phyloP scores from a whole-genome alignment of 2,888 invertebrate genomes.

The Cremastinae sp. region DNA sequence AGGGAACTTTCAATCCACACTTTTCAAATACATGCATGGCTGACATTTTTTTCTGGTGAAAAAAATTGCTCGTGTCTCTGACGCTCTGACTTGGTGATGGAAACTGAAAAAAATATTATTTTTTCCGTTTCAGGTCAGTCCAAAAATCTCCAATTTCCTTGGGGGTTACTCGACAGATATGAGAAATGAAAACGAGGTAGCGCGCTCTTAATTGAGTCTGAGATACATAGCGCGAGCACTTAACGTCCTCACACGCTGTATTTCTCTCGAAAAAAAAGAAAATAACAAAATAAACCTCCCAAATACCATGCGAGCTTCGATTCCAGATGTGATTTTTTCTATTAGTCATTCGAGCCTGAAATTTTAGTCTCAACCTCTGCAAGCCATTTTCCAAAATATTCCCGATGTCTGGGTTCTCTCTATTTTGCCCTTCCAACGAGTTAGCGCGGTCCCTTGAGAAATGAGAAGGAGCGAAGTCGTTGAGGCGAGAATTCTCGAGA shows the following conservation, averaged over 20 bases:
- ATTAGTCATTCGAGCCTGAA: constrained; percentile 47
- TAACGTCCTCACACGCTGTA: neutral
- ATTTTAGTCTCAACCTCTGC: constrained; percentile 11
- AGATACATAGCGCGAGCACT: constrained; percentile 19
- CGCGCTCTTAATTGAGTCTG: constrained; percentile 52
- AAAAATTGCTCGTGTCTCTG: constrained; percentile 42
- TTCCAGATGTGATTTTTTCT: constrained; percentile 48
- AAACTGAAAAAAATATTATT: neutral
- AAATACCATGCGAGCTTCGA: constrained; percentile 21
- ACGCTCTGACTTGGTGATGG: neutral
- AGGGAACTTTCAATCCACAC: constrained; percentile 45
- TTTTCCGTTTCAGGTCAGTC: constrained; percentile 9
- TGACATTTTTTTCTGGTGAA: too few relatives aligned
- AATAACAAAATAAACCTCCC: constrained; percentile 50
- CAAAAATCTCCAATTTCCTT: constrained; percentile 7
- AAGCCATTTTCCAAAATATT: constrained; percentile 17
- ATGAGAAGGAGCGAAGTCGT: constrained; percentile 30
- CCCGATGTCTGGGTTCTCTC: constrained; percentile 54
- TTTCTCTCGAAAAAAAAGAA: constrained; percentile 18
- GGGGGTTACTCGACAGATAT: constrained; percentile 48
- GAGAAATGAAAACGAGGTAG: constrained; percentile 30
- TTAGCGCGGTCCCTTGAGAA: constrained; percentile 30
- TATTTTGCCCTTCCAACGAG: constrained; percentile 44
- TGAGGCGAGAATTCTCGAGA: neutral
- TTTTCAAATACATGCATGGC: constrained; percentile 32